Evolutionary conservation across 2,113 vertebrate species (phyloP).

Genomic region (Clarias batrachus): DNA sequence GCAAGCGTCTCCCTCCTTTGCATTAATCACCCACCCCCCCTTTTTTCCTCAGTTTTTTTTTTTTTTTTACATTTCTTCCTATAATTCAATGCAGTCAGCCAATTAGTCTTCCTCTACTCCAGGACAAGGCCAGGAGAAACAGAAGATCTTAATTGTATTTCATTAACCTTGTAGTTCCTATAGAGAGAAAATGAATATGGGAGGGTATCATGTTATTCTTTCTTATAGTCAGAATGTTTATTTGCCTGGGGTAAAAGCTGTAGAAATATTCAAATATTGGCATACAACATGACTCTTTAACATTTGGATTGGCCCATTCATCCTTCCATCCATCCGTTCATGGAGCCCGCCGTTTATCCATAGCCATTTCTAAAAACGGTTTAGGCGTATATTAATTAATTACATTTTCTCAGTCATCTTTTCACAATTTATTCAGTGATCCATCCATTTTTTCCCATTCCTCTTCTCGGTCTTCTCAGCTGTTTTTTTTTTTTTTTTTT

Average conservation of each 20-base stretch:
- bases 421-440: not conserved
- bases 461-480: not conserved
- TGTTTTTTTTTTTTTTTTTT: not conserved
- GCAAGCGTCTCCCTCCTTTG: conserved; percentile 59
- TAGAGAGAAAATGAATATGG: not conserved
- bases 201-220: not conserved
- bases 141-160: conserved; percentile 37
- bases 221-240: not conserved
- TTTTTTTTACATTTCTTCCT: conserved; percentile 37
- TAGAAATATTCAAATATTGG: not conserved
- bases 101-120: conserved; percentile 56
- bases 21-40: conserved; percentile 66
- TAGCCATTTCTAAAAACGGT: not conserved
- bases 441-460: not conserved
- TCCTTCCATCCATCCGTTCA: not conserved
- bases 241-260: not conserved
- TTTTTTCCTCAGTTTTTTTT: conserved; percentile 56
- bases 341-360: not conserved
- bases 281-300: not conserved
- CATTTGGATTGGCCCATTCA: not conserved
- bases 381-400: not conserved
- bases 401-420: not conserved
- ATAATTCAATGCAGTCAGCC: conserved; percentile 57
- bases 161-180: conserved; percentile 41
- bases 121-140: conserved; percentile 45